Base-by-base conservation (phyloP, 2,113 vertebrate genomes). In the Mastomys natalensis region DNA sequence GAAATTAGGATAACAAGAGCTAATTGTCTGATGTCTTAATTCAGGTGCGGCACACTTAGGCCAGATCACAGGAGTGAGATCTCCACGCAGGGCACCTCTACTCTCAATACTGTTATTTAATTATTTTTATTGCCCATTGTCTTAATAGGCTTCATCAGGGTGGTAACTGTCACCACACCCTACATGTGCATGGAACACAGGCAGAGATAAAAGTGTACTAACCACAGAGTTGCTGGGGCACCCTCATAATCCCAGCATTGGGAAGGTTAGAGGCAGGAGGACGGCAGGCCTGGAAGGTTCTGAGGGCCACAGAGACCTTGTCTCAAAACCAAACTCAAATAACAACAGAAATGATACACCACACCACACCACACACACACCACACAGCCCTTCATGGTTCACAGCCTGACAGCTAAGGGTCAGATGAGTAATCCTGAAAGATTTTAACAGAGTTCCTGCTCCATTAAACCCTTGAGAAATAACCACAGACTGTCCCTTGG, bases 121-220 rank as follows among this genome's bases (percentile, higher is more conserved):
- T 78, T 89, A 74, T 72, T 96, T 92, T 94, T 87, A 90, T 85
- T 96, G 60, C 73, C 60, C 64, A 34, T 8, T 43, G 51, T 34
- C 43, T 26, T 94, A 72, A 78, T 58, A 82, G 73, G 92, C 90
- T 93, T 89, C 62, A 74, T 60, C 89, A 78, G 51, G 34, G 12
- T 40, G 40, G 22, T 45, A 48, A 34, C 13, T 88, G 82, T 87
- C 86, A 86, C 58, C 80, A 80, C 76, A 24, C 11, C 55, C 85
- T 58, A 40, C 17, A 17, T n/a, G 7, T 58, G 11, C 45, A 15
- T 34, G 1, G 70, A 31, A 58, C 87, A 58, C 7, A 12, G 77
- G 80, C 60, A 2, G 24, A 22, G 51, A 96, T 76, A 31, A 72
- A 77, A 92, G 48, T 76, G 24, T 8, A 51, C 45, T 45, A 64